phyloP scores from a whole-genome alignment of 2,888 invertebrate species.

The Macropis europaea region DNA sequence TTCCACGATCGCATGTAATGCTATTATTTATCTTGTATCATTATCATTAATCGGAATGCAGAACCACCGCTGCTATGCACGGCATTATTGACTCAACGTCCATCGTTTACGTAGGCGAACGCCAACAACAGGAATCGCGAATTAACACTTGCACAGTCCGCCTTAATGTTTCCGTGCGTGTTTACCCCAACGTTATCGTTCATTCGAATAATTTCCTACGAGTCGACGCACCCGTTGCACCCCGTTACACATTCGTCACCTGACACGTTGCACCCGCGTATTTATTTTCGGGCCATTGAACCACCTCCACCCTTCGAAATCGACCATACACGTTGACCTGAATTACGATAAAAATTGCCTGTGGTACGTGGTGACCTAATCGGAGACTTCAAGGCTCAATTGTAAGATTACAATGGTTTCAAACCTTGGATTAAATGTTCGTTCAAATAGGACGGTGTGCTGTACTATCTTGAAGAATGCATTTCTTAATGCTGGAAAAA shows the following conservation, averaged over 20 bases:
- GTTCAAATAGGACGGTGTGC: neutral
- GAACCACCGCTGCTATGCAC: conserved; percentile 16
- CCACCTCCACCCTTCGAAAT: conserved; percentile 8
- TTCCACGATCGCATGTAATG: too few species aligned
- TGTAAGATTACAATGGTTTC: neutral
- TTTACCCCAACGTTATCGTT: conserved; percentile 11
- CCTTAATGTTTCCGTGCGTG: conserved; percentile 6
- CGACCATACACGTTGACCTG: conserved; percentile 13
- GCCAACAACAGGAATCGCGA: conserved; percentile 24
- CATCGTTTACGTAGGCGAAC: conserved; percentile 22
- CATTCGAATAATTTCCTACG: conserved; percentile 12
- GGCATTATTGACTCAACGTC: conserved; percentile 34
- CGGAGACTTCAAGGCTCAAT: neutral
- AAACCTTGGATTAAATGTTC: neutral
- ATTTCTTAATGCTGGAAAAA: too few species aligned
- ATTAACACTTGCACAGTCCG: conserved; percentile 20
- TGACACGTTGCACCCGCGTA: neutral
- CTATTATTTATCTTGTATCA: conserved; percentile 6
- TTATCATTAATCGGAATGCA: conserved; percentile 35
- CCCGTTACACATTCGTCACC: neutral
- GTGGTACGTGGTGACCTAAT: conserved; percentile 19
- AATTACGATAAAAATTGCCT: conserved; percentile 24
- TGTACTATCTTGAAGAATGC: too few species aligned
- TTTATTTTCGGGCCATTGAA: conserved; percentile 17
- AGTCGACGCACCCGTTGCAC: neutral